These are phyloP conservation scores for Triplophysa tibetana DNA, from an alignment of 2,113 vertebrate species.

Conservation along the genomic window DNA sequence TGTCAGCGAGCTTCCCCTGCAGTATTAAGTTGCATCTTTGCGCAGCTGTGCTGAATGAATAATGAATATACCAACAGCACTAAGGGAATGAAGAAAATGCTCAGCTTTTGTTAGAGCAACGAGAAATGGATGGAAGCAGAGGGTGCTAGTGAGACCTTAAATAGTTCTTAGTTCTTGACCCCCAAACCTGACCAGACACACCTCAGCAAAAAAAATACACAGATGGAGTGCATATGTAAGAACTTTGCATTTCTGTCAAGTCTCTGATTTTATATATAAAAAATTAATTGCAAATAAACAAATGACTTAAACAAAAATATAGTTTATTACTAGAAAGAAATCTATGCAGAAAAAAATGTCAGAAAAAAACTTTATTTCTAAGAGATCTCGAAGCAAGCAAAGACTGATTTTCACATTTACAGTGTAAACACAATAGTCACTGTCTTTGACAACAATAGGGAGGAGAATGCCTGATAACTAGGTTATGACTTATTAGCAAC, in stretches of 20 bases:
- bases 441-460: slow-evolving; percentile 66
- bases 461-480: slow-evolving; percentile 71
- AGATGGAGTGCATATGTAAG: too few relatives aligned
- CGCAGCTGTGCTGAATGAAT: slow-evolving; percentile 13
- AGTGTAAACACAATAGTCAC: slow-evolving; percentile 65
- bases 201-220: too few relatives aligned
- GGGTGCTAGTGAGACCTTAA: neutral
- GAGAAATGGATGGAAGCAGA: neutral
- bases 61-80: neutral
- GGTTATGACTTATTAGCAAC: slow-evolving; percentile 74
- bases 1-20: slow-evolving; percentile 49
- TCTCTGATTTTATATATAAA: too few relatives aligned
- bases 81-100: neutral
- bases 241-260: too few relatives aligned
- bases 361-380: slow-evolving; percentile 34
- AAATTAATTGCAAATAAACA: too few relatives aligned
- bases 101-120: neutral
- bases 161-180: neutral
- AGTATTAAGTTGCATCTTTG: neutral
- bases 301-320: too few relatives aligned
- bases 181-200: neutral
- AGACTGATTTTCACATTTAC: slow-evolving; percentile 58
- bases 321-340: too few relatives aligned
- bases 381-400: neutral
- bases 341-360: too few relatives aligned